Conservation (phyloP, 2,888 invertebrate genomes). For the Sphaerophoria rueppellii region DNA sequence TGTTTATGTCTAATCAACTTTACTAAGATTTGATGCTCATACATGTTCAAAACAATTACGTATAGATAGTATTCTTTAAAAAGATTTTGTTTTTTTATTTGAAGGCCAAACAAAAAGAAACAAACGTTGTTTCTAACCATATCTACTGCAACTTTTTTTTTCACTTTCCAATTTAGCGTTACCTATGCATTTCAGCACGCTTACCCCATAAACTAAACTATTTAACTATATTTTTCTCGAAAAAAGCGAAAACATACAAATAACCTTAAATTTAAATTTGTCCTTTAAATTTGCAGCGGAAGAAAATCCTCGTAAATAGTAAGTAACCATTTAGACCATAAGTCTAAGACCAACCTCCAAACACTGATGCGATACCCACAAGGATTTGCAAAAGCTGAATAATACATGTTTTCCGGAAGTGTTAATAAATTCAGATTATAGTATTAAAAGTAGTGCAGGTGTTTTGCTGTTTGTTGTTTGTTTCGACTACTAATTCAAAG, state of each 20-base stretch:
- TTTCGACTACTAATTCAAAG: background rate
- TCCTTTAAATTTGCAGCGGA: conserved; percentile 3
- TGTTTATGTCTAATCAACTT: too few relatives aligned
- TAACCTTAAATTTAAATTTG: conserved; percentile 4
- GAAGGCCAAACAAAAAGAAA: background rate
- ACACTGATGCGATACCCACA: background rate
- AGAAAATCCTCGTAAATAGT: background rate
- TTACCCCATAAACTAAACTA: conserved; percentile 36
- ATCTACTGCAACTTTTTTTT: background rate
- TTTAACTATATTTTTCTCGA: conserved; percentile 42
- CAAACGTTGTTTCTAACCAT: background rate
- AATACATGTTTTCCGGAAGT: conserved; percentile 60
- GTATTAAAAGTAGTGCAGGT: conserved; percentile 34
- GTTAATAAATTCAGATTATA: conserved; percentile 71
- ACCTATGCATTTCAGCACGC: conserved; percentile 51
- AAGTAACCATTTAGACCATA: conserved; percentile 9
- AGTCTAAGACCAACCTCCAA: background rate
- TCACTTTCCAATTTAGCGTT: conserved; percentile 20
- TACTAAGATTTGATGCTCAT: too few relatives aligned
- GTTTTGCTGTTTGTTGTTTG: conserved; percentile 24
- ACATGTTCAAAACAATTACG: too few relatives aligned
- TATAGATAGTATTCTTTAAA: too few relatives aligned
- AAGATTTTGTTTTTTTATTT: background rate
- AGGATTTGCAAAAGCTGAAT: conserved; percentile 1
- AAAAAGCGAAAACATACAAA: conserved; percentile 25